A percentile compares a stretch with the other conserved stretches of the same genome.
Evolutionary conservation across 2,888 invertebrate genomes (phyloP).

Genomic region (Podotricha telesiphe): DNA sequence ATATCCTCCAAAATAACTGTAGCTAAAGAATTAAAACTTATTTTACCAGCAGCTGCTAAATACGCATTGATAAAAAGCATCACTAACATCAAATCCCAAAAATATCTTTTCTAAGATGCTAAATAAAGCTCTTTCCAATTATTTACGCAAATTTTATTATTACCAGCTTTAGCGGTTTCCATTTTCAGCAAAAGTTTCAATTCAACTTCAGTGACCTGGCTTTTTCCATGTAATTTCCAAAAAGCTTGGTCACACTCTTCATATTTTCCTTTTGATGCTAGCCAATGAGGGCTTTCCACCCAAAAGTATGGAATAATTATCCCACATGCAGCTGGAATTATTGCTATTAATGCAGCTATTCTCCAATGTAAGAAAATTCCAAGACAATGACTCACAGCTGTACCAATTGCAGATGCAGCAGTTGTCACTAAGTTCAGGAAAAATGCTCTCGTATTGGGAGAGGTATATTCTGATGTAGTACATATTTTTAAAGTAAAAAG

Average conservation of each 20-base stretch:
- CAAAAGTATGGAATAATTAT: conserved; percentile 42
- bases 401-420: conserved; percentile 43
- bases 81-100: conserved; percentile 45
- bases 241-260: conserved; percentile 38
- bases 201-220: background rate
- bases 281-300: conserved; percentile 36
- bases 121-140: conserved; percentile 1
- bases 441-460: conserved; percentile 46
- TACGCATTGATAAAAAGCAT: conserved; percentile 42
- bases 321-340: conserved; percentile 45
- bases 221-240: conserved; percentile 12
- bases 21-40: conserved; percentile 44
- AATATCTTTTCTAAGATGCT: conserved; percentile 40
- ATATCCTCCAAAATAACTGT: conserved; percentile 48
- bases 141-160: background rate
- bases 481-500: conserved; percentile 43
- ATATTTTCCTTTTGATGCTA: conserved; percentile 50
- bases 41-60: conserved; percentile 40
- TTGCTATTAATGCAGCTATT: conserved; percentile 46
- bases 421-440: conserved; percentile 42
- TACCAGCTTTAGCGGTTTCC: background rate
- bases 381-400: conserved; percentile 44
- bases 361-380: conserved; percentile 49
- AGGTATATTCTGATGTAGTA: conserved; percentile 47
- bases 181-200: conserved; percentile 6